Evolutionary conservation across 2,888 invertebrate genomes (phyloP).

Genomic region (Anaspis maculata): DNA sequence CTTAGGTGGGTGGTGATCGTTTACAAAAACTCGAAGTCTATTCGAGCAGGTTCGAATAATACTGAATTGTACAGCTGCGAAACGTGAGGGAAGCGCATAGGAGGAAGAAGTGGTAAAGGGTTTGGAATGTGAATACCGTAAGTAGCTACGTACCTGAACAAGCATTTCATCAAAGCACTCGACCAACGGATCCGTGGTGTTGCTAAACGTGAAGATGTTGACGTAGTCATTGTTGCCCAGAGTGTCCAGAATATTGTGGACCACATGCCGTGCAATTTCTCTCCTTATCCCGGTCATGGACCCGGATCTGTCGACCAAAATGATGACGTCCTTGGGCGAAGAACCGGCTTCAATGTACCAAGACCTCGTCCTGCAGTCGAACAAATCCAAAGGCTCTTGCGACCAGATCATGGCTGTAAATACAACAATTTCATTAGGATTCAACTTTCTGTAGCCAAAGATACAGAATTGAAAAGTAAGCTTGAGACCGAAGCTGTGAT

Average conservation of each 20-base stretch:
- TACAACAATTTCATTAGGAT: no score
- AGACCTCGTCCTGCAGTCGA: constrained; percentile 87
- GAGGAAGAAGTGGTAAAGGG: no score
- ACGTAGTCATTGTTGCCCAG: constrained; percentile 97
- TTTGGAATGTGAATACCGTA: constrained; percentile 1
- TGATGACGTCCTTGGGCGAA: constrained; percentile 87
- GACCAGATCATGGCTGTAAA: constrained; percentile 68
- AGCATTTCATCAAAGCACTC: constrained; percentile 83
- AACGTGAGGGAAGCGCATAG: no score
- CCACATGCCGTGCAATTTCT: constrained; percentile 84
- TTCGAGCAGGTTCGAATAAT: no score
- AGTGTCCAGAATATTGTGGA: constrained; percentile 86
- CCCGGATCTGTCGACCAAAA: constrained; percentile 59
- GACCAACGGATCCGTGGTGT: constrained; percentile 70
- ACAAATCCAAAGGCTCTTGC: constrained; percentile 79
- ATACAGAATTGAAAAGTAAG: no score
- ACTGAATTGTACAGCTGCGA: no score
- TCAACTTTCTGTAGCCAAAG: no score
- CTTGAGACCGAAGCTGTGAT: no score
- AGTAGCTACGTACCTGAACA: constrained; percentile 69
- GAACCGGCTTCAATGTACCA: constrained; percentile 99
- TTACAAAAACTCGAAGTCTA: no score
- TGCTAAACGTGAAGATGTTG: constrained; percentile 88
- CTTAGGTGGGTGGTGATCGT: no score
- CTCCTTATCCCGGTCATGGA: constrained; percentile 63